Percentiles rank a stretch among this genome's conserved stretches.
These are phyloP conservation scores for Dissostichus mawsoni DNA, from an alignment of 2,113 vertebrate species.

Conservation along the genomic window DNA sequence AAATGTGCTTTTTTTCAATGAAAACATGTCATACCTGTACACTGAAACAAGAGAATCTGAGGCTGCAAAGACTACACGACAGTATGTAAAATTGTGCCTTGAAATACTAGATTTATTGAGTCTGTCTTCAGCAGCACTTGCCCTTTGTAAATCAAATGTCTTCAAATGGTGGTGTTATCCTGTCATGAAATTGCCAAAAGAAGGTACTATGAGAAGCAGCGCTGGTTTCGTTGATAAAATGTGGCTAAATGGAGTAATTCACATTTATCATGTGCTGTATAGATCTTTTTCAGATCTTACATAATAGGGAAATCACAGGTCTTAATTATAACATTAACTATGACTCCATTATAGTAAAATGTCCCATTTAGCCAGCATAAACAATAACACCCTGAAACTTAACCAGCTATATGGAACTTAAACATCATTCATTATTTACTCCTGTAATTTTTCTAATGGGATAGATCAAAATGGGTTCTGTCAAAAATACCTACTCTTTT, in stretches of 20 bases:
- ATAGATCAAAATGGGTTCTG: not conserved
- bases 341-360: too few relatives aligned
- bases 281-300: too few relatives aligned
- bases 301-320: too few relatives aligned
- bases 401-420: too few relatives aligned
- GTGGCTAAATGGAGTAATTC: too few relatives aligned
- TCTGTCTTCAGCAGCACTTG: not conserved
- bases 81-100: not conserved
- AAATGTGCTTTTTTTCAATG: constrained; percentile 14
- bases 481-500: not conserved
- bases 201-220: too few relatives aligned
- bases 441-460: not conserved
- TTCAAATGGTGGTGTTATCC: not conserved
- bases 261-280: too few relatives aligned
- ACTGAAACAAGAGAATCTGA: not conserved
- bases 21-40: not conserved
- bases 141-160: constrained; percentile 48
- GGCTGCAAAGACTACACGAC: not conserved
- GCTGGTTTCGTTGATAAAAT: too few relatives aligned
- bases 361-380: too few relatives aligned
- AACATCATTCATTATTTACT: not conserved
- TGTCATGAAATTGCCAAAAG: not conserved
- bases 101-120: not conserved
- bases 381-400: too few relatives aligned
- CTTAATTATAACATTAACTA: too few relatives aligned